Conservation (phyloP, 2,797 vertebrate species). For the Parotocinclus haroldoi region DNA sequence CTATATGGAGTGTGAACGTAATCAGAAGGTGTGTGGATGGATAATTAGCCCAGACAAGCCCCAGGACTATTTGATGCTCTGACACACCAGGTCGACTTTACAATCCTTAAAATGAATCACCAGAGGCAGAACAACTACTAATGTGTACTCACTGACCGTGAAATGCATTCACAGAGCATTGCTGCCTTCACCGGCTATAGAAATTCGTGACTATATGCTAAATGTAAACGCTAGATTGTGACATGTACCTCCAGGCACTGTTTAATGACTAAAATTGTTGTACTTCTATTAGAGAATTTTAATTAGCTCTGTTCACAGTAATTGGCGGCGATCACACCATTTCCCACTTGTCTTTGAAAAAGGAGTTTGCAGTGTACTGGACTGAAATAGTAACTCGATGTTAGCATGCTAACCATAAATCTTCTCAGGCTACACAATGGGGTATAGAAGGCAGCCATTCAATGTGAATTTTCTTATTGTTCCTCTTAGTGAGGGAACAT, state of each 20-base stretch:
- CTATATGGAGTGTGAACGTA: too few relatives aligned
- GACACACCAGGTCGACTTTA: constrained; percentile 65
- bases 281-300: constrained; percentile 40
- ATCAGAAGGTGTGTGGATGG: background rate
- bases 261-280: constrained; percentile 37
- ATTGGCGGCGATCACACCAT: too few relatives aligned
- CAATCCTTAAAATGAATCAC: constrained; percentile 77
- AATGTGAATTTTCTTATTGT: too few relatives aligned
- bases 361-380: too few relatives aligned
- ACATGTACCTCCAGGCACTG: constrained; percentile 27
- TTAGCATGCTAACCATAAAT: too few relatives aligned
- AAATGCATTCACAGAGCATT: constrained; percentile 64
- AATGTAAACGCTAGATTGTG: constrained; percentile 27
- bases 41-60: constrained; percentile 47
- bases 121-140: constrained; percentile 70
- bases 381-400: too few relatives aligned
- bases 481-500: too few relatives aligned
- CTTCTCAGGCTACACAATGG: too few relatives aligned
- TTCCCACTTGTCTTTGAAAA: too few relatives aligned
- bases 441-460: too few relatives aligned
- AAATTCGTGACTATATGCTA: constrained; percentile 21
- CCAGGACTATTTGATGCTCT: constrained; percentile 65
- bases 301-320: constrained; percentile 27
- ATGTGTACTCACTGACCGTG: constrained; percentile 71
- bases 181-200: constrained; percentile 10